Evolutionary conservation across 2,888 invertebrate genomes (phyloP), one percentile per base, ranked within the genome.

Genomic region (Pachymerium ferrugineum): DNA sequence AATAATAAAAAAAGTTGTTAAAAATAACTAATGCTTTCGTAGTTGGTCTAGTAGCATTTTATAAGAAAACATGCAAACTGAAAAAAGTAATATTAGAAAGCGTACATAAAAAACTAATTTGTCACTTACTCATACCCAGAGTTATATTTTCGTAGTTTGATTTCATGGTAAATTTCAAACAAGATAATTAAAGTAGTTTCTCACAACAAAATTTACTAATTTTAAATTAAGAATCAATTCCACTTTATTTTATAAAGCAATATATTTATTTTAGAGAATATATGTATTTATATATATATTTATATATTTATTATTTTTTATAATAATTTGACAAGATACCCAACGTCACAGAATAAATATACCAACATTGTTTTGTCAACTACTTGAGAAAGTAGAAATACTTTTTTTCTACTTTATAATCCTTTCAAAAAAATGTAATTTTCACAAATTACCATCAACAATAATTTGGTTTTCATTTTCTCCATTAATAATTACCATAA

Each of bases 221-320:
- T 69, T 19, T 6, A 30, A 69, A 19, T 3, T 69, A 30, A 14
- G 33, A 69, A 29, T 31, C 19, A 69, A 69, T 19, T 29, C 69
- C 19, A 33, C 3, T 28, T 69, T 69, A 33, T 69, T 72, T 47
- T 47, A 72, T 54, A 72, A 72, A 72, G 72, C 72, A 72, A 72
- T 72, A 72, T 72, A 72, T 72, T 72, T 54, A 72, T 72, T 72
- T 72, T 62, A 72, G 54, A 72, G 69, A 74, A 70, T 69, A 71
- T 74, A 74, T 67, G 30, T 54, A 73, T 54, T 30, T 70, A 62
- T 62, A 71, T 71, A 71, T 72, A 30, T 72, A 72, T 72, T 31
- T 47, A 69, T 69, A 28, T n/a, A 10, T 25, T 28, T 31, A 72
- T 42, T 47, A 72, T 72, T 33, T 72, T n/a, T 47, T 47, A 72